phyloP scores from a whole-genome alignment of 2,797 vertebrate genomes.

The Propithecus deckenii region DNA sequence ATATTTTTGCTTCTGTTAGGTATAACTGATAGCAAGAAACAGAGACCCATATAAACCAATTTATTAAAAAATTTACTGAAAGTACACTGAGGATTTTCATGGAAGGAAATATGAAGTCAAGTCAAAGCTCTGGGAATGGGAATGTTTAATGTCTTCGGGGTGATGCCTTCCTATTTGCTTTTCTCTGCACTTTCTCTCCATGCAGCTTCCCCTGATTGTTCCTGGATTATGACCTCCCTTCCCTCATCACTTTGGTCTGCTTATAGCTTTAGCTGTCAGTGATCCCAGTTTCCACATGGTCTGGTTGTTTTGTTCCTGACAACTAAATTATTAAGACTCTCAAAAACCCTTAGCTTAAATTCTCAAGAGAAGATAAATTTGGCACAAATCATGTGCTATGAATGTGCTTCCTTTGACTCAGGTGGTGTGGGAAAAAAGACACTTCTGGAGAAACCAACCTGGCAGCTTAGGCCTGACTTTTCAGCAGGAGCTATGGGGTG shows the following conservation, averaged over 20 bases:
- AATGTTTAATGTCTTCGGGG: not conserved
- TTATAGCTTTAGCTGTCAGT: not conserved
- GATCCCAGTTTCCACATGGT: not conserved
- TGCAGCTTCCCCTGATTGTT: not conserved
- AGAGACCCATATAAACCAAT: not conserved
- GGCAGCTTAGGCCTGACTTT: not conserved
- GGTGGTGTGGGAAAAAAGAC: not conserved
- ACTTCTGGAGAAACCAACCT: not conserved
- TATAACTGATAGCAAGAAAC: not conserved
- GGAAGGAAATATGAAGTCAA: not conserved
- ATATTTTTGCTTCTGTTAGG: not conserved
- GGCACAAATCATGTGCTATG: not conserved
- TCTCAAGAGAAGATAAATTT: not conserved
- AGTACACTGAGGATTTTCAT: not conserved
- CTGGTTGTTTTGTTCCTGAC: not conserved
- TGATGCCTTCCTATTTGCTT: not conserved
- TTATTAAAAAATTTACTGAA: not conserved
- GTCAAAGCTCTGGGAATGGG: not conserved
- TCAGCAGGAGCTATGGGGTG: not conserved
- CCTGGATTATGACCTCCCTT: not conserved
- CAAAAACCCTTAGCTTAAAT: not conserved
- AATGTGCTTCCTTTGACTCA: not conserved
- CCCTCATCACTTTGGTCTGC: not conserved
- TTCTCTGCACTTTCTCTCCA: not conserved
- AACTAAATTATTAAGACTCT: not conserved